phyloP scores from a whole-genome alignment of 2,888 invertebrate genomes.

The Scotopteryx bipunctaria region DNA sequence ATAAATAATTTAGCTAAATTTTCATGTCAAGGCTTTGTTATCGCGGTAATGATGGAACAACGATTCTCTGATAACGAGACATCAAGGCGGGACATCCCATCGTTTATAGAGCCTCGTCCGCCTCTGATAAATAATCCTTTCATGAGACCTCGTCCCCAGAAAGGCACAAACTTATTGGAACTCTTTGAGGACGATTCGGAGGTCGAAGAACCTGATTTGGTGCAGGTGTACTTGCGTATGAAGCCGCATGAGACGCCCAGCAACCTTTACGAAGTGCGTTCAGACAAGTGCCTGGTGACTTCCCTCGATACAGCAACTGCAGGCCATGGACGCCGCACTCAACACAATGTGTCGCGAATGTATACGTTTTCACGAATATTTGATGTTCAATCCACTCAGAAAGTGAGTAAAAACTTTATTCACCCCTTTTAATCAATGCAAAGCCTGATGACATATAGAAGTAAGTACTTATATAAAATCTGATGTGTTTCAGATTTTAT shows the following conservation, averaged over 20 bases:
- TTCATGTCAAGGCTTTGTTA: constrained; percentile 5
- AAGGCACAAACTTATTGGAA: constrained; percentile 69
- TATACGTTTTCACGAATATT: constrained; percentile 76
- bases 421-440: too few relatives aligned
- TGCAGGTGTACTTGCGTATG: constrained; percentile 81
- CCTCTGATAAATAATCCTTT: constrained; percentile 73
- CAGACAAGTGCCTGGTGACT: constrained; percentile 65
- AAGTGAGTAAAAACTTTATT: constrained; percentile 56
- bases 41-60: constrained; percentile 49
- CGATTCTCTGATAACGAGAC: constrained; percentile 60
- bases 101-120: constrained; percentile 75
- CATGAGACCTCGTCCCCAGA: constrained; percentile 72
- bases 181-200: constrained; percentile 69
- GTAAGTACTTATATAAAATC: neutral
- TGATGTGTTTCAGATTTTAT: too few relatives aligned
- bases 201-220: constrained; percentile 64
- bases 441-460: too few relatives aligned
- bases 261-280: constrained; percentile 68
- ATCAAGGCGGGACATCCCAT: constrained; percentile 67
- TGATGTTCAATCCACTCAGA: constrained; percentile 59
- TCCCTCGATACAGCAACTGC: constrained; percentile 67
- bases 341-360: constrained; percentile 74
- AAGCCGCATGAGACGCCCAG: constrained; percentile 69
- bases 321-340: constrained; percentile 70
- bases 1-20: neutral